phyloP scores from a whole-genome alignment of 2,113 vertebrate genomes.

The Pipa parva region DNA sequence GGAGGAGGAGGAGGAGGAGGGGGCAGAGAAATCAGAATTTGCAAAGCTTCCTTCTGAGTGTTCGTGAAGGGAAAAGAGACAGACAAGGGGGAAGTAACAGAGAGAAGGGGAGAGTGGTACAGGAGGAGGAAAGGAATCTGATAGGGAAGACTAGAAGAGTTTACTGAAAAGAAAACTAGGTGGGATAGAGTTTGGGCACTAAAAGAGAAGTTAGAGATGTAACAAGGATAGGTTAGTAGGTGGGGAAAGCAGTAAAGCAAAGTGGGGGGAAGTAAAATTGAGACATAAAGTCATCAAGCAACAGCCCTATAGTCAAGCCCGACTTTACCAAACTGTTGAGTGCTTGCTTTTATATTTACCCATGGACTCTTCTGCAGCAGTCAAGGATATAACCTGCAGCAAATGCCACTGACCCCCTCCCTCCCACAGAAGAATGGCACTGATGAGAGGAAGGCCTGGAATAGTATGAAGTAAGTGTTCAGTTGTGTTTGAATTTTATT shows the following conservation, averaged over 20 bases:
- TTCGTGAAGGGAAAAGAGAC: background rate
- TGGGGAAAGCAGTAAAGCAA: background rate
- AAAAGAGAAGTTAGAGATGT: background rate
- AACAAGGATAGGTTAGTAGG: background rate
- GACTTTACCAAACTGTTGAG: no score
- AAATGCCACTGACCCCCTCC: background rate
- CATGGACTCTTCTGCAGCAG: background rate
- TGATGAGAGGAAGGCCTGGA: background rate
- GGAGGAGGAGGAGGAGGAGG: background rate
- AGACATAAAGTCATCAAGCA: background rate
- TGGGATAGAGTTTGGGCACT: background rate
- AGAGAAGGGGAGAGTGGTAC: background rate
- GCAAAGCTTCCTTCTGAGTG: constrained; percentile 5
- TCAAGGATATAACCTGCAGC: background rate
- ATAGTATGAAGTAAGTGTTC: constrained; percentile 20
- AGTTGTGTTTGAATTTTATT: no score
- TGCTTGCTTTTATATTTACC: background rate
- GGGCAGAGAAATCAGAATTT: background rate
- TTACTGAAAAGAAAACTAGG: background rate
- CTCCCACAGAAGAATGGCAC: background rate
- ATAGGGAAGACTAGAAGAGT: no score
- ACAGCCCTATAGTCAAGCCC: no score
- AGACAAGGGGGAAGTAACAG: background rate
- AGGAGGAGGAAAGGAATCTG: background rate
- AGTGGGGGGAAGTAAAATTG: background rate